Conservation (phyloP, 1,140 invertebrate species). For the Nymphalis io region DNA sequence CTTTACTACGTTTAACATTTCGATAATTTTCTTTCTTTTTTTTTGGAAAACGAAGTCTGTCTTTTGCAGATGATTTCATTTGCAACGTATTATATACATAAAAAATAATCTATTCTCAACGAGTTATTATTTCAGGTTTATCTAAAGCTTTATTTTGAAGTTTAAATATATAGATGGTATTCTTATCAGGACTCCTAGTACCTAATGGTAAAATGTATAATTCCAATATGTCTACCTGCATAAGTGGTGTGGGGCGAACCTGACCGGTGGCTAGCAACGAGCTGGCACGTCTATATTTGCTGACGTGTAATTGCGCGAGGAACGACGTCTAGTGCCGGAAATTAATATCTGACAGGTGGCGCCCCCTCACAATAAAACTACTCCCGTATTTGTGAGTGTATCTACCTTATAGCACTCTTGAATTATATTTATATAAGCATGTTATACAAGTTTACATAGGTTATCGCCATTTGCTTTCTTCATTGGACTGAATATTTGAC, state of each 20-base stretch:
- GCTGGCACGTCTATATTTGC: constrained; percentile 49
- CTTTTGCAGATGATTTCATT: too few species aligned
- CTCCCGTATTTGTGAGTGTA: constrained; percentile 13
- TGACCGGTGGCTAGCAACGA: constrained; percentile 26
- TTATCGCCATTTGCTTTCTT: too few species aligned
- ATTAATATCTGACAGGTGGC: constrained; percentile 69
- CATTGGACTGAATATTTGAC: too few species aligned
- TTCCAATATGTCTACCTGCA: constrained; percentile 9
- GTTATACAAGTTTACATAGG: too few species aligned
- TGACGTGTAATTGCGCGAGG: constrained; percentile 53
- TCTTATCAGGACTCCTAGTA: not conserved
- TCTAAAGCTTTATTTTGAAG: not conserved
- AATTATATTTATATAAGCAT: not conserved
- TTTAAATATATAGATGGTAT: not conserved
- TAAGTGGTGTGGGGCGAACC: constrained; percentile 22
- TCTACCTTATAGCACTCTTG: not conserved
- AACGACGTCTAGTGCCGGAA: constrained; percentile 62
- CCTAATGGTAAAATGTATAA: not conserved
- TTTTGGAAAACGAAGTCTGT: too few species aligned
- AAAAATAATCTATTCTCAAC: too few species aligned
- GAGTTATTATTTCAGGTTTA: not conserved
- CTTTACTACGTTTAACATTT: too few species aligned
- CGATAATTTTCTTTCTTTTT: too few species aligned
- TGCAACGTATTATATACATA: too few species aligned
- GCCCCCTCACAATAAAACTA: constrained; percentile 27